Evolutionary conservation across 1,140 invertebrate genomes (phyloP), one percentile per base, ranked within the genome.

Genomic region (Caenorhabditis latens): DNA sequence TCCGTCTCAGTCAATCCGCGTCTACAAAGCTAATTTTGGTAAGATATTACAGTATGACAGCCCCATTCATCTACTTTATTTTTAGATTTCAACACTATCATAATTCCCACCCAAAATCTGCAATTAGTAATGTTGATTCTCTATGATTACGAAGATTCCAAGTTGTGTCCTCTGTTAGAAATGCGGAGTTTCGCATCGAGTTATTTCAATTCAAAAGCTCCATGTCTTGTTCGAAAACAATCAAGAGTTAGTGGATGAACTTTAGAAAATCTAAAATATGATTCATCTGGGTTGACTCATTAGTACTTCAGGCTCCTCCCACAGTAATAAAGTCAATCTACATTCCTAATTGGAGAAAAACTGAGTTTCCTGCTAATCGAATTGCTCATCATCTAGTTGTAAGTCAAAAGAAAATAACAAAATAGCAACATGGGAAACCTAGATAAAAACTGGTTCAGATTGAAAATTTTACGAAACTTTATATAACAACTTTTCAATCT

Each of bases 371-470:
- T 53, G 19, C 71, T 6, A 79, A 42, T 53, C 6, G 71, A 50
- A 79, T 79, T 32, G 43, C 71, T 43, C 71, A 79, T n/a, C 71
- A 79, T 53, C 11, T 79, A 14, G 71, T 79, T 5, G 71, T 79
- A 71, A 43, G 42, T 24, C 32, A 61, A 4, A 9, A 24, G 14
- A 71, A 71, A n/a, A 16, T n/a, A 46, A 4, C 42, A 46, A 46
- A 46, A 32, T 2, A 1, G 32, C 0, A 32, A 32, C 32, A 32
- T 2, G 32, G 32, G 32, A 32, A 2, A 32, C 32, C 32, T 32
- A 32, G 32, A 32, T 32, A 32, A 32, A 32, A 32, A 32, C n/a
- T n/a, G n/a, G n/a, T n/a, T n/a, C n/a, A n/a, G n/a, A n/a, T n/a
- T n/a, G n/a, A n/a, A n/a, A n/a, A n/a, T n/a, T n/a, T n/a, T n/a